Conservation (phyloP, 2,888 invertebrate genomes). For the Ectobius pallidus region DNA sequence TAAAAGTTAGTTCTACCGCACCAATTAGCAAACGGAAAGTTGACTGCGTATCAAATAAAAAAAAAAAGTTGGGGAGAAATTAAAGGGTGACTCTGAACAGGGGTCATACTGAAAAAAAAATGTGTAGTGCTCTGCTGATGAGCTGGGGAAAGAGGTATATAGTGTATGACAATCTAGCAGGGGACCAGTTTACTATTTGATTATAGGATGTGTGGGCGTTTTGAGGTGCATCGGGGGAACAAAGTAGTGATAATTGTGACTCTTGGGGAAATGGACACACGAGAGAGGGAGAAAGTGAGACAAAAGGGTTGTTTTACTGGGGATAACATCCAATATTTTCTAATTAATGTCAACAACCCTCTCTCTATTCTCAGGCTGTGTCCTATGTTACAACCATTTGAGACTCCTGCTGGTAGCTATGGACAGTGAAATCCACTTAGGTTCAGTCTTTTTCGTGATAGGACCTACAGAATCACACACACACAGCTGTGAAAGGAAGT, state of each 20-base stretch:
- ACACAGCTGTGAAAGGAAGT: too few relatives aligned
- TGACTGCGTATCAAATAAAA: not conserved
- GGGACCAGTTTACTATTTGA: too few relatives aligned
- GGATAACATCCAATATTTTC: conserved; percentile 14
- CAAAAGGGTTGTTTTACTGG: not conserved
- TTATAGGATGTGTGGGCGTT: too few relatives aligned
- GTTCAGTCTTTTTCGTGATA: too few relatives aligned
- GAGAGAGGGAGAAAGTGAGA: not conserved
- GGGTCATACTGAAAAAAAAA: not conserved
- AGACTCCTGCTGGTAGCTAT: too few relatives aligned
- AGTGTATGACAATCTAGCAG: not conserved
- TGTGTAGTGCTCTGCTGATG: not conserved
- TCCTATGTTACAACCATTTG: too few relatives aligned
- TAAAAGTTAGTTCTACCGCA: not conserved
- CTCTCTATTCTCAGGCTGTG: not conserved
- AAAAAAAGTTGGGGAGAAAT: not conserved
- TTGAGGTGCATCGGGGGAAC: too few relatives aligned
- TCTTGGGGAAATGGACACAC: not conserved
- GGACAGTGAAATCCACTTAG: too few relatives aligned
- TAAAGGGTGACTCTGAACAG: too few relatives aligned
- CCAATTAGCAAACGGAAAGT: not conserved
- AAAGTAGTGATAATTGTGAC: not conserved
- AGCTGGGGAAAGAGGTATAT: not conserved
- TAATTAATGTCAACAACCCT: conserved; percentile 24
- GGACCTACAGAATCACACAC: too few relatives aligned